Percentiles rank a stretch among this genome's conserved stretches.
These are phyloP conservation scores for Drosophila parthenogenetica DNA, from an alignment of 2,888 invertebrate genomes.

Conservation along the genomic window DNA sequence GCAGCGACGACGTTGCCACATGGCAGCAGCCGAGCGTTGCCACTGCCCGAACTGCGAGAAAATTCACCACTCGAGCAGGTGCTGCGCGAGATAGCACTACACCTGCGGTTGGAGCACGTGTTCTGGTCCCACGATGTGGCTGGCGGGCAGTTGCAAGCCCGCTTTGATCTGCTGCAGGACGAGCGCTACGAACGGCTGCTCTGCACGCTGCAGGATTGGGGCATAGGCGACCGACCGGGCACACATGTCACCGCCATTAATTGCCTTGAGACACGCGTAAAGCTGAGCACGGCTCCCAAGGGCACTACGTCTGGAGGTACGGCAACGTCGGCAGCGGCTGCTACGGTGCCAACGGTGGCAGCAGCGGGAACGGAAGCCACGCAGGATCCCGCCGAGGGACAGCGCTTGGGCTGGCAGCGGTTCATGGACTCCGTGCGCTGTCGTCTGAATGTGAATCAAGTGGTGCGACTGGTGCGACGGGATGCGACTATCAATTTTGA, in stretches of 20 bases:
- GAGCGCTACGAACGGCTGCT: constrained; percentile 87
- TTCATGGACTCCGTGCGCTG: constrained; percentile 89
- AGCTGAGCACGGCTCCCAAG: neutral
- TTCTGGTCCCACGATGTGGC: constrained; percentile 86
- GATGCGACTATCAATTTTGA: constrained; percentile 91
- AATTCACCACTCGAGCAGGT: constrained; percentile 79
- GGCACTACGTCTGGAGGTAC: neutral
- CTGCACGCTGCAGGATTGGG: constrained; percentile 86
- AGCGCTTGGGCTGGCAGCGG: constrained; percentile 57
- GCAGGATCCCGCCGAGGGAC: neutral
- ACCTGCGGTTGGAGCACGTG: constrained; percentile 86
- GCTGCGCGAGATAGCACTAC: constrained; percentile 85
- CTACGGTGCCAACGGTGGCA: neutral
- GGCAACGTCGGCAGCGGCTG: neutral
- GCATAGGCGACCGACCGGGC: constrained; percentile 87
- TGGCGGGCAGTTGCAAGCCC: constrained; percentile 85
- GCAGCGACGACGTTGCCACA: constrained; percentile 75
- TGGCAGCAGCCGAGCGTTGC: constrained; percentile 11
- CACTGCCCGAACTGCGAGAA: constrained; percentile 10
- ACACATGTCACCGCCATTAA: constrained; percentile 87
- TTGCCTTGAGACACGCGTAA: constrained; percentile 84
- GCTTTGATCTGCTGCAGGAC: constrained; percentile 87
- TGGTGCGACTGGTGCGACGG: constrained; percentile 88
- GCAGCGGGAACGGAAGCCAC: neutral
- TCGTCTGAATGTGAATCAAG: constrained; percentile 89